Evolutionary conservation across 1,140 invertebrate species (phyloP).

Genomic region (Listronotus oregonensis): DNA sequence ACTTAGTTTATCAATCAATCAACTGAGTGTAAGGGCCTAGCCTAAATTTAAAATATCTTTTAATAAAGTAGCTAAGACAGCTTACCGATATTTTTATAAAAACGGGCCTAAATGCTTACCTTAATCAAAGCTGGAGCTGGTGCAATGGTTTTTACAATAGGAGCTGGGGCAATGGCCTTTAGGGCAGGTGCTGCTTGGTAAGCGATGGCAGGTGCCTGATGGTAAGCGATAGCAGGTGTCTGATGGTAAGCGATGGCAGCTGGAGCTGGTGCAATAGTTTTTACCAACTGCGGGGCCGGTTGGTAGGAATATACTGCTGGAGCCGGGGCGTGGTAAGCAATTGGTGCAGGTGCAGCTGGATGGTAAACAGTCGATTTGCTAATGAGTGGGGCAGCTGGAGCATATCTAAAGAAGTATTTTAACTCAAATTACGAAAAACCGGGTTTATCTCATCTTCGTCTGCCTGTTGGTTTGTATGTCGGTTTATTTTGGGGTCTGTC

Average conservation of each 20-base stretch:
- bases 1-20: no score
- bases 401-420: background rate
- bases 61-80: no score
- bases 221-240: background rate
- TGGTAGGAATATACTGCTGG: background rate
- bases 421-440: no score
- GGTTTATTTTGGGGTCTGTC: no score
- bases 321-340: slow-evolving; percentile 10
- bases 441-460: no score
- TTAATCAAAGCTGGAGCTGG: slow-evolving; percentile 12
- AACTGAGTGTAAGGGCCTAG: no score
- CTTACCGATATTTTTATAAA: no score
- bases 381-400: background rate
- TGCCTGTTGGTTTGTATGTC: no score
- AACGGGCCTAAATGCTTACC: slow-evolving; percentile 2
- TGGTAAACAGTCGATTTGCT: background rate
- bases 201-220: background rate
- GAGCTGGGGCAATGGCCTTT: slow-evolving; percentile 1
- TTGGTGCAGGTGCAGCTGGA: background rate
- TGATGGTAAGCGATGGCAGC: background rate
- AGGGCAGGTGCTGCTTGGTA: background rate
- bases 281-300: background rate
- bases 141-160: slow-evolving; percentile 7
- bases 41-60: no score
- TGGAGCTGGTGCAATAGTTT: background rate